phyloP scores from a whole-genome alignment of 2,113 vertebrate species.

The Lethenteron reissneri region DNA sequence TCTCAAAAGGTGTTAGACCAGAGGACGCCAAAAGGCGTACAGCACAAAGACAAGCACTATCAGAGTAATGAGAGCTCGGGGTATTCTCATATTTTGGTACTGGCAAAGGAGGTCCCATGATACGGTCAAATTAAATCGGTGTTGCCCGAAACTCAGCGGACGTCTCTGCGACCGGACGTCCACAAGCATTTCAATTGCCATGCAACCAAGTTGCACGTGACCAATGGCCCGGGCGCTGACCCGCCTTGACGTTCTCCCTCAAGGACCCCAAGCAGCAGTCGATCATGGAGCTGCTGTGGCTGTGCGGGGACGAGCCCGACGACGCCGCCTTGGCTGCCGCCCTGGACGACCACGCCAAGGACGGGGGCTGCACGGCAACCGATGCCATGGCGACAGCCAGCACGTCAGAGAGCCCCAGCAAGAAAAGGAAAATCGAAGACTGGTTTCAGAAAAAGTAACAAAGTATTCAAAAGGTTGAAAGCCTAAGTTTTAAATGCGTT shows the following conservation, averaged over 20 bases:
- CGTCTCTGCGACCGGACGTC: no score
- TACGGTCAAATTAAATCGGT: no score
- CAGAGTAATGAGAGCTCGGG: no score
- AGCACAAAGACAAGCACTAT: no score
- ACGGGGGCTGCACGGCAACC: neutral
- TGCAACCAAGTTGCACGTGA: neutral
- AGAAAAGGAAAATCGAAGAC: constrained; percentile 21
- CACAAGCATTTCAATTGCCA: no score
- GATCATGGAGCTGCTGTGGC: constrained; percentile 56
- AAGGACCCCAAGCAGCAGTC: constrained; percentile 38
- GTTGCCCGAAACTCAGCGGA: no score
- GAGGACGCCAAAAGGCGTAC: no score
- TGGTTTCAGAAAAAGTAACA: constrained; percentile 1
- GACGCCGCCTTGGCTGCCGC: constrained; percentile 12
- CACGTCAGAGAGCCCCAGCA: constrained; percentile 16
- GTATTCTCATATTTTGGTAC: no score
- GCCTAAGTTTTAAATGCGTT: no score
- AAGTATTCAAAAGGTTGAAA: neutral
- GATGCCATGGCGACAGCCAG: neutral
- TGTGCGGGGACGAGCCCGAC: constrained; percentile 22
- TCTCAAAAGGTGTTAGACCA: no score
- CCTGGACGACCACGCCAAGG: neutral
- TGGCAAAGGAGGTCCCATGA: no score
- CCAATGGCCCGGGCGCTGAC: neutral
- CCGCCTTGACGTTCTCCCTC: neutral